Conservation (phyloP, 2,113 vertebrate species). For the Sylvia atricapilla region DNA sequence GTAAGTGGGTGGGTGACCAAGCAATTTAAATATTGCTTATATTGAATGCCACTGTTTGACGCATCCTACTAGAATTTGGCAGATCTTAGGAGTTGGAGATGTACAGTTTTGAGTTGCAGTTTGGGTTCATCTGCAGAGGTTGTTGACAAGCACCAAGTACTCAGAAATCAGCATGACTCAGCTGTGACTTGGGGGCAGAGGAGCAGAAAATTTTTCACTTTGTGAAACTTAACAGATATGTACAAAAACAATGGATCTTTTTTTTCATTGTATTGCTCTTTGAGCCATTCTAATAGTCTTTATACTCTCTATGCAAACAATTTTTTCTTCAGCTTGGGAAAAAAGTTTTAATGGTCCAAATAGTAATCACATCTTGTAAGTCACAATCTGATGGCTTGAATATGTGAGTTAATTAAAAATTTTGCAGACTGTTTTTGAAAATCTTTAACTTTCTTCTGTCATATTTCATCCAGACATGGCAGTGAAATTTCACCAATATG, state of each 20-base stretch:
- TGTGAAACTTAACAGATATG: constrained; percentile 37
- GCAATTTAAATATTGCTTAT: neutral
- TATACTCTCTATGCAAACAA: constrained; percentile 49
- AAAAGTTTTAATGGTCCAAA: constrained; percentile 52
- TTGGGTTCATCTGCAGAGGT: neutral
- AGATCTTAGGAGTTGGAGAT: neutral
- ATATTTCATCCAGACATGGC: neutral
- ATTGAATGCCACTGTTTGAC: neutral
- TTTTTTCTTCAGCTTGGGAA: constrained; percentile 43
- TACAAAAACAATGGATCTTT: constrained; percentile 46
- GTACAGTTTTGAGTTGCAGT: neutral
- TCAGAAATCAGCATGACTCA: neutral
- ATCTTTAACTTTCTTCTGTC: neutral
- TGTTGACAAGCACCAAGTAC: neutral
- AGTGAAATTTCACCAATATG: neutral
- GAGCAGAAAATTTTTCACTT: constrained; percentile 49
- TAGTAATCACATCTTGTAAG: constrained; percentile 31
- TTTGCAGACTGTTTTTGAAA: neutral
- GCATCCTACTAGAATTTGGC: neutral
- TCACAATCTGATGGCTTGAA: constrained; percentile 37
- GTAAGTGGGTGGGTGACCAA: neutral
- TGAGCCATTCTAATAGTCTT: constrained; percentile 54
- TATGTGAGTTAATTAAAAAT: constrained; percentile 2
- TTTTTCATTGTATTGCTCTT: constrained; percentile 36
- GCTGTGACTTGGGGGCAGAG: neutral